Base-by-base conservation (phyloP, 2,888 invertebrate genomes). In the Lumbricus terrestris region DNA sequence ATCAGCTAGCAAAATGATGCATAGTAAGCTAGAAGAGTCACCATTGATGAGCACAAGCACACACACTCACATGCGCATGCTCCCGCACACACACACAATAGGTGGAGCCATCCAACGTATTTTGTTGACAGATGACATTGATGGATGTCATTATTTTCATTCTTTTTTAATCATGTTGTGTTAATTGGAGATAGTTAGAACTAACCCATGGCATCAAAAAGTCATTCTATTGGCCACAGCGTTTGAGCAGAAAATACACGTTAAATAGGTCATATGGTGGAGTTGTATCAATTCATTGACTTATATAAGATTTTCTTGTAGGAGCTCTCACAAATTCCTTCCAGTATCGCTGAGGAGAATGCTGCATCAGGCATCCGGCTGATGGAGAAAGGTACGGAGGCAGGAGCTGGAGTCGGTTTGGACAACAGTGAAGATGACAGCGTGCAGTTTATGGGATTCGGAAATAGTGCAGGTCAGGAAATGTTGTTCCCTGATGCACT, bases 381-480 rank as follows among this genome's bases (percentile, higher is more conserved):
- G 69, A n/a, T 69, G 69, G 69, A 69, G 5, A 29, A 69, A 13
- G 69, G n/a, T n/a, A 69, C 69, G 8, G 29, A 11, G 69, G 69
- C 13, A n/a, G 13, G 69, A 69, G 69, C n/a, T n/a, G 16, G n/a
- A 13, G 69, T 69, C 69, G n/a, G n/a, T 13, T 8, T 69, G 69
- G 69, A 34, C 85, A 35, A 16, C 85, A 35, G 23, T 16, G 85
- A 85, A 2, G 85, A 85, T 15, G 85, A 85, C 85, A 85, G 85
- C 37, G 85, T 85, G 3, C 85, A 85, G 85, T 85, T 85, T 23
- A 35, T 85, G 85, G 85, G 85, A 20, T 85, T 85, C 23, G 85
- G 35, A 85, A 85, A 85, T 85, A 15, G 16, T n/a, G 23, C 34
- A 85, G 69, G 69, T 69, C 69, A 29, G n/a, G 69, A 11, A 69